phyloP scores from a whole-genome alignment of 2,888 invertebrate genomes.

The Sminthurinus aureus region DNA sequence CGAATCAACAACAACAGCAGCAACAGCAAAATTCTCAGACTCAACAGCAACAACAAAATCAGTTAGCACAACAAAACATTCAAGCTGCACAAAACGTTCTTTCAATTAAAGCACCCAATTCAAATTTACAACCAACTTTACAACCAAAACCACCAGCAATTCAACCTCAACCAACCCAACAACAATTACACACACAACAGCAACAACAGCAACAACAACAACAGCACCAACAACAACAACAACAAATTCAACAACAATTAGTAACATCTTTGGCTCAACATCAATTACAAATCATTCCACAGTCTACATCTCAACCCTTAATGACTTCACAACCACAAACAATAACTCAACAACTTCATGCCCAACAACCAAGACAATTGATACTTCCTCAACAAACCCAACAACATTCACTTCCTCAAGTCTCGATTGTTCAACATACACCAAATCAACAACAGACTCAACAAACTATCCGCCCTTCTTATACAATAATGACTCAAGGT shows the following conservation, averaged over 20 bases:
- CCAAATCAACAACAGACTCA: slow-evolving; percentile 26
- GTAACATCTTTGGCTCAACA: slow-evolving; percentile 38
- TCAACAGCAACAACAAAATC: slow-evolving; percentile 26
- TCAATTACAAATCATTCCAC: slow-evolving; percentile 59
- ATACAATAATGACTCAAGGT: slow-evolving; percentile 38
- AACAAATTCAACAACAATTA: slow-evolving; percentile 61
- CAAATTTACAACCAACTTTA: slow-evolving; percentile 14
- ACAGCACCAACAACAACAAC: slow-evolving; percentile 59
- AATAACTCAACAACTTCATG: slow-evolving; percentile 19
- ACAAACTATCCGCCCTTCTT: slow-evolving; percentile 36
- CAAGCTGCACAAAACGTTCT: too few relatives aligned
- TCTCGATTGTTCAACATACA: slow-evolving; percentile 31
- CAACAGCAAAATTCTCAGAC: slow-evolving; percentile 50
- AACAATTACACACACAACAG: slow-evolving; percentile 38
- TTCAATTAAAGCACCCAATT: too few relatives aligned
- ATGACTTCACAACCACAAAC: slow-evolving; percentile 45
- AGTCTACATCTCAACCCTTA: slow-evolving; percentile 51
- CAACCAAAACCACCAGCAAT: slow-evolving; percentile 58
- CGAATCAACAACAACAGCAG: slow-evolving; percentile 58
- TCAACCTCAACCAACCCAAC: slow-evolving; percentile 53
- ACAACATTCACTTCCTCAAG: slow-evolving; percentile 39
- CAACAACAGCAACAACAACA: slow-evolving; percentile 55
- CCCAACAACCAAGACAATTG: slow-evolving; percentile 22
- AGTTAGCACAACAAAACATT: slow-evolving; percentile 16
- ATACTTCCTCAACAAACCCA: slow-evolving; percentile 41